Evolutionary conservation across 2,797 vertebrate species (phyloP).

Genomic region (Sebastes iracundus): DNA sequence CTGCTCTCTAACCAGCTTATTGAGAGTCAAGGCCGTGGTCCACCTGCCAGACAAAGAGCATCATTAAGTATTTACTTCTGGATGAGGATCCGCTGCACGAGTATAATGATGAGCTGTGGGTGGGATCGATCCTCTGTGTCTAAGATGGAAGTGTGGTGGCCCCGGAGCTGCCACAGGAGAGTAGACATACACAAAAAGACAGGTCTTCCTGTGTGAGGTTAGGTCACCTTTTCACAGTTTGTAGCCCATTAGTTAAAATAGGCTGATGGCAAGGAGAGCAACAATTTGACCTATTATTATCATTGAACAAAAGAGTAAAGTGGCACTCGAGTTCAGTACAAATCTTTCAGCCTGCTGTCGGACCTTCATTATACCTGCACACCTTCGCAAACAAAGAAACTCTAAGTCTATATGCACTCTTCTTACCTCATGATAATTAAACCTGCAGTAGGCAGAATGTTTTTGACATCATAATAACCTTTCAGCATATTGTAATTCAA

Average conservation of each 20-base stretch:
- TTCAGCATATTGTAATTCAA: no score
- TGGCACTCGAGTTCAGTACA: neutral
- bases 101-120: conserved; percentile 45
- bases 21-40: conserved; percentile 59
- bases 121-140: conserved; percentile 37
- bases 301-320: neutral
- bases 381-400: neutral
- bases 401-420: neutral
- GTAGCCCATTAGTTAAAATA: neutral
- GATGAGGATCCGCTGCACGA: conserved; percentile 40
- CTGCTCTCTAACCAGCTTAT: conserved; percentile 70
- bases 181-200: conserved; percentile 6
- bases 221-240: conserved; percentile 18
- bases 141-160: conserved; percentile 6
- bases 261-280: neutral
- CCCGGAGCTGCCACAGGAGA: conserved; percentile 5
- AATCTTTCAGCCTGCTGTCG: neutral
- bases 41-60: conserved; percentile 68
- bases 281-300: conserved; percentile 1
- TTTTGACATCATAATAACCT: no score
- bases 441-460: no score
- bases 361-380: neutral
- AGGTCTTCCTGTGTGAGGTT: neutral
- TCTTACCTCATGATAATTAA: neutral
- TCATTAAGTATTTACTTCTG: conserved; percentile 72